Evolutionary conservation across 2,113 vertebrate genomes (phyloP).

Genomic region (Callorhinus ursinus): DNA sequence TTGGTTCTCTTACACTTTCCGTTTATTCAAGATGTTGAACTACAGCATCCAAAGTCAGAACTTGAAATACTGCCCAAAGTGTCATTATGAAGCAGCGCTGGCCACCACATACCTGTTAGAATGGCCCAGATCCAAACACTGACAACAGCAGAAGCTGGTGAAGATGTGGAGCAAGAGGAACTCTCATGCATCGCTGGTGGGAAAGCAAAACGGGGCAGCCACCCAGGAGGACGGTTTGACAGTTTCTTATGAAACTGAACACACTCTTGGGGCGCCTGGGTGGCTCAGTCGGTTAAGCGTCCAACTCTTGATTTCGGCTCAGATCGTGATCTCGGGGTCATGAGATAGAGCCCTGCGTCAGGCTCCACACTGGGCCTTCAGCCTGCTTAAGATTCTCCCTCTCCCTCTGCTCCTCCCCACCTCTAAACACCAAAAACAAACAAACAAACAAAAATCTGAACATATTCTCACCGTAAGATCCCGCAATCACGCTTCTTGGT

Average conservation of each 20-base stretch:
- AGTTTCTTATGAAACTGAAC: not conserved
- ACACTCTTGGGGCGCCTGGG: not conserved
- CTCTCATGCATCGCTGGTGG: not conserved
- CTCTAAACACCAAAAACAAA: not conserved
- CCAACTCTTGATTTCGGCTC: not conserved
- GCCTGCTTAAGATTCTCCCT: not conserved
- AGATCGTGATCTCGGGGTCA: not conserved
- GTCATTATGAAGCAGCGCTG: not conserved
- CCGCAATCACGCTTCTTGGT: not conserved
- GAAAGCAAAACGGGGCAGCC: not conserved
- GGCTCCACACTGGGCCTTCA: not conserved
- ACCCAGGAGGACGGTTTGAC: no score
- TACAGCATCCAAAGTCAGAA: not conserved
- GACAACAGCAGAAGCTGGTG: not conserved
- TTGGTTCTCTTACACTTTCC: not conserved
- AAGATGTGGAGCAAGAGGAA: not conserved
- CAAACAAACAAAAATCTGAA: not conserved
- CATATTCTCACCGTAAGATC: not conserved
- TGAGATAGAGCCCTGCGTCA: not conserved
- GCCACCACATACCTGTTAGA: not conserved
- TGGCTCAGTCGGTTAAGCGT: not conserved
- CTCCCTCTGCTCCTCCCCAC: not conserved
- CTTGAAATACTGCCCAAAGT: not conserved
- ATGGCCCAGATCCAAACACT: not conserved
- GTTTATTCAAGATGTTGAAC: not conserved